Conservation (phyloP, 2,113 vertebrate species). For the Pyrgilauda ruficollis region DNA sequence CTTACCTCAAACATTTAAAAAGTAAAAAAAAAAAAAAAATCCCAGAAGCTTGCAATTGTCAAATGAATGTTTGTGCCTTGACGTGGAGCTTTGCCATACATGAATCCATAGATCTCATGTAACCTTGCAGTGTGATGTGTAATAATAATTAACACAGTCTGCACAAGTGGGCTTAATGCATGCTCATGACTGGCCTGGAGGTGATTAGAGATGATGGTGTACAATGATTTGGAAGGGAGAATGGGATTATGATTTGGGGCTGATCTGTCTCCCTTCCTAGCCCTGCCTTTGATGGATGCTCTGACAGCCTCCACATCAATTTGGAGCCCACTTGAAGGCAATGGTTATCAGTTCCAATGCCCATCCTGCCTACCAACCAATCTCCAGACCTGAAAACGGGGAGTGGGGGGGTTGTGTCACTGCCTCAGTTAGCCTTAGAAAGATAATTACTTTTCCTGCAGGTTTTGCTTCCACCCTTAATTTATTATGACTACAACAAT, state of each 20-base stretch:
- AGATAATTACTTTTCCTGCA: not conserved
- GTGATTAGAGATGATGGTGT: not conserved
- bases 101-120: not conserved
- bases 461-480: not conserved
- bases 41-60: not conserved
- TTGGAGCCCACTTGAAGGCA: not conserved
- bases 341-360: rapidly evolving
- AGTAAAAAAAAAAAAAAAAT: not conserved
- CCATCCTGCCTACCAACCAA: not conserved
- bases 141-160: not conserved
- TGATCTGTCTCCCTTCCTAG: not conserved
- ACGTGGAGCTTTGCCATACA: not conserved
- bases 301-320: not conserved
- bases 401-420: rapidly evolving
- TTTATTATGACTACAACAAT: not conserved
- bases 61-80: not conserved
- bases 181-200: not conserved
- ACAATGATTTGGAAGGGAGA: not conserved
- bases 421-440: not conserved
- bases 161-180: not conserved
- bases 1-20: not conserved
- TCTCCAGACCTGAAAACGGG: not conserved
- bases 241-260: not conserved
- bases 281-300: not conserved
- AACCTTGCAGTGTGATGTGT: not conserved